Evolutionary conservation across 2,797 vertebrate genomes (phyloP).

Genomic region (Danio albolineatus): DNA sequence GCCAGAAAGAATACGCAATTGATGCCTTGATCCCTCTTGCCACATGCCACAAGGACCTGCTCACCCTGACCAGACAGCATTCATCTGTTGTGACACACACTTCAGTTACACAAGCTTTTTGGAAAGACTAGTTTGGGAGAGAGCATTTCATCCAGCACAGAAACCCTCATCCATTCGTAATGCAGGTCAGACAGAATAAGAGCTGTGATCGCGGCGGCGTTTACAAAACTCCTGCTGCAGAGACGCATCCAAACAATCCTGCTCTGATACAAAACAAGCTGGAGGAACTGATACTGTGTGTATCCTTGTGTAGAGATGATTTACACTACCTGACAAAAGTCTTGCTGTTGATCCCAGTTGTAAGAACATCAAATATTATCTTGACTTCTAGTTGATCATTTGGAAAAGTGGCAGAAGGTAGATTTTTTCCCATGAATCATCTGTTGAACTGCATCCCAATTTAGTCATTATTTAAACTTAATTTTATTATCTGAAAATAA

Average conservation of each 20-base stretch:
- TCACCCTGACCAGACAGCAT: conserved; percentile 14
- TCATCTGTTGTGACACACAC: conserved; percentile 50
- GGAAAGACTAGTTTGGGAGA: conserved; percentile 4
- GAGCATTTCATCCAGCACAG: conserved; percentile 14
- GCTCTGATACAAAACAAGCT: neutral
- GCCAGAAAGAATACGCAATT: neutral
- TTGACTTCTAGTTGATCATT: too few species aligned
- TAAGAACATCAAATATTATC: too few species aligned
- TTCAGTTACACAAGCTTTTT: conserved; percentile 35
- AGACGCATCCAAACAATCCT: conserved; percentile 23
- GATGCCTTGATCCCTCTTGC: neutral
- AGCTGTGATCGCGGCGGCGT: neutral
- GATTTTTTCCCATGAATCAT: too few species aligned
- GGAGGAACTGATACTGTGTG: neutral
- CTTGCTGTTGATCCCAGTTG: too few species aligned
- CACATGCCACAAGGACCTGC: conserved; percentile 35
- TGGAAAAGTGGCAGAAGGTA: too few species aligned
- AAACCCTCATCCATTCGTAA: conserved; percentile 57
- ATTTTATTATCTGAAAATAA: too few species aligned
- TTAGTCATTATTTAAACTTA: too few species aligned
- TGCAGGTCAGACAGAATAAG: conserved; percentile 48
- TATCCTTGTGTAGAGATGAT: neutral
- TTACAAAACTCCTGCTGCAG: neutral
- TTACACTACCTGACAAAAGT: too few species aligned
- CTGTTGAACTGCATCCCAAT: too few species aligned